Evolutionary conservation across 2,113 vertebrate genomes (phyloP), one percentile per base, ranked within the genome.

Genomic region (Nematolebias whitei): DNA sequence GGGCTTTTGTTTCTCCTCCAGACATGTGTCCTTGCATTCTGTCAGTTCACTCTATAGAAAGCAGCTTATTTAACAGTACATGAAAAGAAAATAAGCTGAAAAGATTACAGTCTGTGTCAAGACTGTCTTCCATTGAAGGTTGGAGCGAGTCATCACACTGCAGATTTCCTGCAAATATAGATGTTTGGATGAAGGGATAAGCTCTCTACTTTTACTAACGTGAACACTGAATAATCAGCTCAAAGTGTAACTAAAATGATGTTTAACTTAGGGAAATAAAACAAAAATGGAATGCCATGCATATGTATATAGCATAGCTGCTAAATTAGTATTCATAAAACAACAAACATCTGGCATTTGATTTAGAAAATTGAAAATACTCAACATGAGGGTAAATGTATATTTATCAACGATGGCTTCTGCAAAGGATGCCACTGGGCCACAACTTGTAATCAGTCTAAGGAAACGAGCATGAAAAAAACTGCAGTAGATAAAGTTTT

Each of bases 1-100:
- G 18, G 72, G 52, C 79, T 78, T 85, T 75, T 77, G 74, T 81
- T 83, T 79, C 70, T 72, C 51, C 48, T 54, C 43, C 68, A 81
- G 83, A 77, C 76, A 35, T 2, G 39, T 78, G 85, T 83, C 89
- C 87, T 89, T 88, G 78, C 70, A 63, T 38, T 57, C 57, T 52
- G 58, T 76, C 81, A 67, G 80, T 79, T 83, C 76, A 53, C 49
- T 74, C 82, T 62, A 78, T 69, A 70, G 54, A 85, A 85, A 84
- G 43, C 63, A 79, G 62, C 59, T 84, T 23, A 71, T 76, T 87
- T 82, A 58, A 74, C 64, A 79, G 70, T 63, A 38, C 2, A 19
- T 47, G 12, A 53, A 69, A 68, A 48, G 72, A 75, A 68, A 68
- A 63, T 44, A 6, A 59, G 71, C 35, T 82, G 52, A 77, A 68